Conservation (phyloP, 37 sponge, comb jelly and placozoan species). For the Bolinopsis microptera region DNA sequence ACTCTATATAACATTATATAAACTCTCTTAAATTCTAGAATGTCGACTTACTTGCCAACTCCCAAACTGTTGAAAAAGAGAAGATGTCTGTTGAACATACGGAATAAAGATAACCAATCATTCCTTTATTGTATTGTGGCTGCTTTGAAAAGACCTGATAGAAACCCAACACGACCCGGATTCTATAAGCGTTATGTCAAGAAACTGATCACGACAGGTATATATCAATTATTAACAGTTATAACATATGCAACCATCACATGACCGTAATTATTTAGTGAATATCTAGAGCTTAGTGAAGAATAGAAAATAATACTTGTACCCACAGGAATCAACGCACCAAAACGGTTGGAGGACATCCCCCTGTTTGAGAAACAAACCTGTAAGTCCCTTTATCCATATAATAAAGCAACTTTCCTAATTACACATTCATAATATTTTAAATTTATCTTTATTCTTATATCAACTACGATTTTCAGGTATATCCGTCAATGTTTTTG, state of each 20-base stretch:
- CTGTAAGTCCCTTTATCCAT: not conserved
- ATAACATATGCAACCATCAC: too few relatives aligned
- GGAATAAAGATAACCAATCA: not conserved
- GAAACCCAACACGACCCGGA: not conserved
- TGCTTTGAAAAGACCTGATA: not conserved
- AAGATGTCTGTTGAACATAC: not conserved
- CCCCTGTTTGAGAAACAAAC: not conserved
- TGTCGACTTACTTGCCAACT: not conserved
- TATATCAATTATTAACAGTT: too few relatives aligned
- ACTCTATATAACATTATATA: not conserved
- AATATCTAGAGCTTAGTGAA: too few relatives aligned
- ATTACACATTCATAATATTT: too few relatives aligned
- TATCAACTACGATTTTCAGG: too few relatives aligned
- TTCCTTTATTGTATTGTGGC: slow-evolving; percentile 23
- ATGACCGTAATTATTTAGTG: too few relatives aligned
- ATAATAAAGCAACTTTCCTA: too few relatives aligned
- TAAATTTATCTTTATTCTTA: too few relatives aligned
- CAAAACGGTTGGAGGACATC: not conserved
- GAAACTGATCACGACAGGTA: not conserved
- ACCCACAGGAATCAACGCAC: not conserved
- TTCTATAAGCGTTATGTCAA: not conserved
- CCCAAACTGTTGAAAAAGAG: not conserved
- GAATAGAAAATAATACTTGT: too few relatives aligned
- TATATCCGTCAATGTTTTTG: too few relatives aligned
- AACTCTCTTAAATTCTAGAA: not conserved